These are phyloP conservation scores for Tetraneura akinire DNA, from an alignment of 1,140 invertebrate species.

Conservation along the genomic window DNA sequence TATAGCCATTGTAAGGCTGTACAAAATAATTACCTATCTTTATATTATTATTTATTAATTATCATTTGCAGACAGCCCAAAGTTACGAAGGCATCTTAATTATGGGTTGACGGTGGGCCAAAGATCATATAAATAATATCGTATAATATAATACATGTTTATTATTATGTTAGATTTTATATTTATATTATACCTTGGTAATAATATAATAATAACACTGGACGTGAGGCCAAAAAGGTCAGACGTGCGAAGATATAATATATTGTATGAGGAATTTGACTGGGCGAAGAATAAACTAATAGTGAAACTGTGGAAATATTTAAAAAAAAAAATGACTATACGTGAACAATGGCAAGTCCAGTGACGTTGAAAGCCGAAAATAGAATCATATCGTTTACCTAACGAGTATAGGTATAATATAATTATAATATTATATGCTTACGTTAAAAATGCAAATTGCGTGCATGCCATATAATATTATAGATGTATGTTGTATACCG, in stretches of 20 bases:
- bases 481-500: no score
- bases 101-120: background rate
- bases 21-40: background rate
- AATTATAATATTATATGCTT: background rate
- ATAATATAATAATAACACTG: background rate
- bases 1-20: background rate
- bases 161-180: background rate
- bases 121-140: background rate
- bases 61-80: background rate
- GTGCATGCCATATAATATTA: no score
- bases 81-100: slow-evolving; percentile 1
- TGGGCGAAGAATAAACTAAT: background rate
- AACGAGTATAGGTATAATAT: no score
- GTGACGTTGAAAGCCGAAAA: background rate
- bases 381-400: background rate
- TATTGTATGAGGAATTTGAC: background rate
- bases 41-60: background rate
- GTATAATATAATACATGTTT: background rate
- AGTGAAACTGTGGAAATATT: background rate
- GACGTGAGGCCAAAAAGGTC: slow-evolving; percentile 26
- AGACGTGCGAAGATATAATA: background rate
- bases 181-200: background rate
- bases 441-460: no score
- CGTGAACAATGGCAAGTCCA: no score
- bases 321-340: no score